Conservation (phyloP, 2,888 invertebrate genomes). For the Dicyrtoma fusca region DNA sequence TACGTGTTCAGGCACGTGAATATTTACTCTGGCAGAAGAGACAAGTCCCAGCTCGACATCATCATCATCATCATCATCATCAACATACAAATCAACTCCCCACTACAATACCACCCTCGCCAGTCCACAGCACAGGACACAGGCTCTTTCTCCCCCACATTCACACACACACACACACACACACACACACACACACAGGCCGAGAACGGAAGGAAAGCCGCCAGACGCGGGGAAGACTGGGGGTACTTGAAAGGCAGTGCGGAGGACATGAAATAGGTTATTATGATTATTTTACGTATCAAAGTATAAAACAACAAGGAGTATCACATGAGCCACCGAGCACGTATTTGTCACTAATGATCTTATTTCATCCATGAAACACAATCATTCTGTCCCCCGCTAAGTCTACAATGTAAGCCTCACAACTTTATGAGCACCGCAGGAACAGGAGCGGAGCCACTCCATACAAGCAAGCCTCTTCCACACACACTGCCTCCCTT, state of each 20-base stretch:
- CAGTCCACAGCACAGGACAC: not conserved
- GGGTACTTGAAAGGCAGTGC: too few relatives aligned
- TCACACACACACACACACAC: not conserved
- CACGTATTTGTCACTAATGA: not conserved
- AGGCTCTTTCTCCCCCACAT: not conserved
- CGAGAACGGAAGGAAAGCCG: too few relatives aligned
- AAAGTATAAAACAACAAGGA: too few relatives aligned
- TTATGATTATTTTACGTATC: too few relatives aligned
- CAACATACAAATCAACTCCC: not conserved
- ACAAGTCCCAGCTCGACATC: not conserved
- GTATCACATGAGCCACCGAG: too few relatives aligned
- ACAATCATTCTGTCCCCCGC: not conserved
- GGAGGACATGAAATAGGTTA: too few relatives aligned
- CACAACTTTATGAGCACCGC: too few relatives aligned
- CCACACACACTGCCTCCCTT: not conserved
- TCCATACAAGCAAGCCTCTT: not conserved
- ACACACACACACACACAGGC: not conserved
- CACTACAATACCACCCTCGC: not conserved
- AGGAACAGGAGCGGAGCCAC: too few relatives aligned
- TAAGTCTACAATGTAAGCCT: not conserved
- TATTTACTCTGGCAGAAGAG: not conserved
- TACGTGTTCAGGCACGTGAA: slow-evolving; percentile 7
- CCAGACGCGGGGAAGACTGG: too few relatives aligned
- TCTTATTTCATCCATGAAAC: slow-evolving; percentile 5
- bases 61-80: not conserved